Evolutionary conservation across 1,140 invertebrate genomes (phyloP).

Genomic region (Zaprionus inermis): DNA sequence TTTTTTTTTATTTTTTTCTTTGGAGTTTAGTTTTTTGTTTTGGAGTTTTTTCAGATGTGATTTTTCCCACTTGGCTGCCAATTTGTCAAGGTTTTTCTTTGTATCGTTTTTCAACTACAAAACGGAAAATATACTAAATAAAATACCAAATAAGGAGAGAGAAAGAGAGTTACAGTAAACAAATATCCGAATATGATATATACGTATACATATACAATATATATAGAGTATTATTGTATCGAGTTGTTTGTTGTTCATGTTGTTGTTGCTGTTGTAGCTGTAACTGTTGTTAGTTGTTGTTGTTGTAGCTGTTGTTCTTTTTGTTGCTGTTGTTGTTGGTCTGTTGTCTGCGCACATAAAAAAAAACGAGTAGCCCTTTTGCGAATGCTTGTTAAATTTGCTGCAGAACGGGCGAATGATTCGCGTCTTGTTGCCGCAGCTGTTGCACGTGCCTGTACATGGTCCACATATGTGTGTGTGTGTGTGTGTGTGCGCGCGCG

Average conservation of each 20-base stretch:
- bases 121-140: constrained; percentile 8
- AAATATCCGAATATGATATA: constrained; percentile 18
- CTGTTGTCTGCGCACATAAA: constrained; percentile 24
- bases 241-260: constrained; percentile 30
- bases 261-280: constrained; percentile 22
- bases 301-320: constrained; percentile 14
- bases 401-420: constrained; percentile 19
- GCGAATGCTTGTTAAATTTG: constrained; percentile 23
- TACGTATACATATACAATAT: constrained; percentile 38
- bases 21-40: constrained; percentile 11
- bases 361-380: constrained; percentile 13
- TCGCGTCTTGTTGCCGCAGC: constrained; percentile 22
- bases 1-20: constrained; percentile 15
- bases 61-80: constrained; percentile 63
- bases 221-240: constrained; percentile 32
- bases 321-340: constrained; percentile 32
- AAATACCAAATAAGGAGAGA: constrained; percentile 13
- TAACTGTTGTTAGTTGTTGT: constrained; percentile 39
- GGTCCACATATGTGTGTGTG: neutral
- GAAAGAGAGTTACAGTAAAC: constrained; percentile 15
- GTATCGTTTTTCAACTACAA: constrained; percentile 33
- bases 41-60: constrained; percentile 9
- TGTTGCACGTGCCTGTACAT: constrained; percentile 30
- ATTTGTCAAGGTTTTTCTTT: constrained; percentile 44
- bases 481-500: neutral